Percentiles rank a stretch among this genome's conserved stretches.
phyloP scores from a whole-genome alignment of 2,113 vertebrate species.

The Platanista minor region DNA sequence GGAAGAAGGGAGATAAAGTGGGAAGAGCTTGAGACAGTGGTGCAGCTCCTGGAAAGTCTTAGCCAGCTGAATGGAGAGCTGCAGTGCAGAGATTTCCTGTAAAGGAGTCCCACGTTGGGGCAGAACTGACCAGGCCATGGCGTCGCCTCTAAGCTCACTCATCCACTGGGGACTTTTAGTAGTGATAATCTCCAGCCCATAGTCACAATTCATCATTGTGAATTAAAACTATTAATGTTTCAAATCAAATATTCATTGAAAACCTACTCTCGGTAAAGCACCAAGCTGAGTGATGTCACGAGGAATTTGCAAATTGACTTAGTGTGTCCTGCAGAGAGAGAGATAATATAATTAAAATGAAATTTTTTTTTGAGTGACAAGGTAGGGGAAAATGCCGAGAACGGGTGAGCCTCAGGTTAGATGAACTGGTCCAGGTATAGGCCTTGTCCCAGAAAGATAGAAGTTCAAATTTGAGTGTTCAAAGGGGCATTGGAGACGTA shows the following conservation, averaged over 20 bases:
- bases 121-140: neutral
- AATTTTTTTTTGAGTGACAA: neutral
- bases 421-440: neutral
- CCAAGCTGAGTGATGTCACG: neutral
- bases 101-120: neutral
- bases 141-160: neutral
- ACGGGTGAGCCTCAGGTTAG: neutral
- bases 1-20: neutral
- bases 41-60: neutral
- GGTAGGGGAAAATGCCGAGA: neutral
- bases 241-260: slow-evolving; percentile 37
- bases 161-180: neutral
- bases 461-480: neutral
- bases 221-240: slow-evolving; percentile 4
- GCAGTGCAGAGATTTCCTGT: neutral
- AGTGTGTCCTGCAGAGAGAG: neutral
- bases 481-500: neutral
- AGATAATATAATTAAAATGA: neutral
- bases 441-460: neutral
- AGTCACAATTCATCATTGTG: neutral
- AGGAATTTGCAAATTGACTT: neutral
- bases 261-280: neutral
- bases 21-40: neutral
- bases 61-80: neutral
- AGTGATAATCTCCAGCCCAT: neutral